Conservation (phyloP, 2,113 vertebrate species). For the Tapirus terrestris region DNA sequence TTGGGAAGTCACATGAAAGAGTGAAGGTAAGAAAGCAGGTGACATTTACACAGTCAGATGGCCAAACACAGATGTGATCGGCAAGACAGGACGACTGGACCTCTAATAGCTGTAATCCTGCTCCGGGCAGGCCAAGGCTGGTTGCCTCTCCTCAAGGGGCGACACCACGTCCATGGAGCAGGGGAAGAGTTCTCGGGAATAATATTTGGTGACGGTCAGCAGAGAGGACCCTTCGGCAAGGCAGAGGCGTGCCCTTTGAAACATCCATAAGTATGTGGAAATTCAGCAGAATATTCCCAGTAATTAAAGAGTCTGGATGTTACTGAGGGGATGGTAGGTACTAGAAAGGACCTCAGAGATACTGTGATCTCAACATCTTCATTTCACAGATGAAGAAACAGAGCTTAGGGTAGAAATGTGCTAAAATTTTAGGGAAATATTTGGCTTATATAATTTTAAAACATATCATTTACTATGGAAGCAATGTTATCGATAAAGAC, state of each 20-base stretch:
- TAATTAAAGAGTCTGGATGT: not conserved
- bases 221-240: not conserved
- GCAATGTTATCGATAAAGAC: not conserved
- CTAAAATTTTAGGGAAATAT: not conserved
- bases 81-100: not conserved
- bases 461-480: not conserved
- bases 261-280: not conserved
- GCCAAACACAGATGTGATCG: not conserved
- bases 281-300: not conserved
- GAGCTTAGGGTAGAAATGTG: not conserved
- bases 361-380: not conserved
- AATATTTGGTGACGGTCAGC: not conserved
- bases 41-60: not conserved
- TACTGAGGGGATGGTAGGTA: not conserved
- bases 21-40: not conserved
- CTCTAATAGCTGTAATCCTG: not conserved
- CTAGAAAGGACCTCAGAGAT: not conserved
- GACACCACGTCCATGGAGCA: too few relatives aligned
- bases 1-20: constrained; percentile 59
- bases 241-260: not conserved
- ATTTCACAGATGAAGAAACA: not conserved
- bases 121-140: not conserved
- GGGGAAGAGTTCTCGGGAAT: not conserved
- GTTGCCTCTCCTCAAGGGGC: not conserved
- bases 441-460: constrained; percentile 35